Conservation (phyloP, 2,888 invertebrate species). For the Busseola fusca region DNA sequence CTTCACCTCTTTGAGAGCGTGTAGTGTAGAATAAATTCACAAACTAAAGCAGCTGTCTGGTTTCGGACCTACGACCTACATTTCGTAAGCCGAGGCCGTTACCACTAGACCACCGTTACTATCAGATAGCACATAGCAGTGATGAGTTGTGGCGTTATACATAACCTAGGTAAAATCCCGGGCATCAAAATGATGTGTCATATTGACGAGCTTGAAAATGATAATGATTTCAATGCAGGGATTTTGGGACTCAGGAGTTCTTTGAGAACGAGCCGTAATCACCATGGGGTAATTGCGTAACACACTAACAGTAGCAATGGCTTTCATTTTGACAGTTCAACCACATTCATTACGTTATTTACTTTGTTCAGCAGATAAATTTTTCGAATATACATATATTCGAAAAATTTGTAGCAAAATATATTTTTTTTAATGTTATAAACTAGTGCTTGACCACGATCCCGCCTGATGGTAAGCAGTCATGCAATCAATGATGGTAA, state of each 20-base stretch:
- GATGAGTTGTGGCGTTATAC: constrained; percentile 8
- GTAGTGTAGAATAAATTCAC: neutral
- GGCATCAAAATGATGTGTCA: neutral
- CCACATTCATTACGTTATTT: too few relatives aligned
- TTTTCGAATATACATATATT: too few relatives aligned
- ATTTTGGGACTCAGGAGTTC: neutral
- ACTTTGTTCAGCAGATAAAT: too few relatives aligned
- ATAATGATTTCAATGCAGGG: neutral
- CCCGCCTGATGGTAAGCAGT: too few relatives aligned
- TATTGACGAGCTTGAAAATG: neutral
- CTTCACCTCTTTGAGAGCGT: neutral
- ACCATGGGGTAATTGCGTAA: neutral
- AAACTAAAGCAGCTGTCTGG: neutral
- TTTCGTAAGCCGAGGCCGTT: neutral
- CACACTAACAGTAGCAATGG: neutral
- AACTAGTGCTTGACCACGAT: too few relatives aligned
- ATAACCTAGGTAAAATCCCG: neutral
- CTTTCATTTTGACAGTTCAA: neutral
- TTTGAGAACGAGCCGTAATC: neutral
- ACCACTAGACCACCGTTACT: neutral
- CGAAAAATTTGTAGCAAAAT: too few relatives aligned
- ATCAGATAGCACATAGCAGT: neutral
- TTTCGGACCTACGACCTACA: neutral
- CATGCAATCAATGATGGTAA: too few relatives aligned
- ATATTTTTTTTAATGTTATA: too few relatives aligned